Conservation (phyloP, 2,888 invertebrate genomes). For the Epicampocera succincta region DNA sequence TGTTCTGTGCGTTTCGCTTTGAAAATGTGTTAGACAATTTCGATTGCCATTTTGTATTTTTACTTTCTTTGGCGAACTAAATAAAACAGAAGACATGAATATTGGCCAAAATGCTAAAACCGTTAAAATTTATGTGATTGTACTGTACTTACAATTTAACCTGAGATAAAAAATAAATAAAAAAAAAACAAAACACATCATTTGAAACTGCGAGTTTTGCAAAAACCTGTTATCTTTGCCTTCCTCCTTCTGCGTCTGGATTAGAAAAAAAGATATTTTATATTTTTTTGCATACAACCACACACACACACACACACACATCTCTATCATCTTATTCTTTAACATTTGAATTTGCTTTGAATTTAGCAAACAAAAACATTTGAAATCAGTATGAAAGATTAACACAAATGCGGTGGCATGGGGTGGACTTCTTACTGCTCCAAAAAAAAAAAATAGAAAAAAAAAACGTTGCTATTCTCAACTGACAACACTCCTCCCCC, state of each 20-base stretch:
- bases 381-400: conserved; percentile 72
- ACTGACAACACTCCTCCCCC: conserved; percentile 39
- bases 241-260: conserved; percentile 78
- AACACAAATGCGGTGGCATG: conserved; percentile 51
- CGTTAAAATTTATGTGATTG: conserved; percentile 61
- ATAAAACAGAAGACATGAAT: conserved; percentile 12
- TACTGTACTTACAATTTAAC: conserved; percentile 65
- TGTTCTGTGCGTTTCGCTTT: background rate
- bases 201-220: conserved; percentile 78
- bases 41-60: background rate
- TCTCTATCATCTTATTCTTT: conserved; percentile 36
- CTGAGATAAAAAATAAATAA: conserved; percentile 51
- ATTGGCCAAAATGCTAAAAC: conserved; percentile 40
- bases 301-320: background rate
- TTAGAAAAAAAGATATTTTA: conserved; percentile 72
- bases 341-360: conserved; percentile 68
- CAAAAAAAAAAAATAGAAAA: background rate
- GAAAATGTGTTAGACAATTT: background rate
- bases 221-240: conserved; percentile 79
- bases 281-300: conserved; percentile 19
- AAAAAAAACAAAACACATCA: conserved; percentile 77
- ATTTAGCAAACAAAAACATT: conserved; percentile 76
- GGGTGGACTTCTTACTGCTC: conserved; percentile 65
- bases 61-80: background rate
- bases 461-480: conserved; percentile 42